Percentiles rank a stretch among this genome's conserved stretches.
phyloP scores from a whole-genome alignment of 2,888 invertebrate species.

The Thymelicus sylvestris region DNA sequence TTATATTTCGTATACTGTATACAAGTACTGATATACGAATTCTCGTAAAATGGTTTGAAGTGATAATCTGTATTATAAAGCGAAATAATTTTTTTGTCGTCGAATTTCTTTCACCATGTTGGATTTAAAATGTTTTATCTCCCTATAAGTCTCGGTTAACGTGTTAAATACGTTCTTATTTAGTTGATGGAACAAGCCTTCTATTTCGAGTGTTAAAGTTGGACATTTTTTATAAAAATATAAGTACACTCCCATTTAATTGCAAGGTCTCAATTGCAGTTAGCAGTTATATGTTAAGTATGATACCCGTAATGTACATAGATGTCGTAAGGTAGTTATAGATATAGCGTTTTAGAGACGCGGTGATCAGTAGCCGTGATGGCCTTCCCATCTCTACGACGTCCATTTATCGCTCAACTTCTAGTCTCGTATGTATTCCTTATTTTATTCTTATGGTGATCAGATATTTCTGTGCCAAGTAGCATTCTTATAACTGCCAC shows the following conservation, averaged over 20 bases:
- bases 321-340: conserved; percentile 39
- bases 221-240: background rate
- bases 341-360: conserved; percentile 36
- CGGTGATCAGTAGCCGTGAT: conserved; percentile 49
- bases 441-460: conserved; percentile 1
- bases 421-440: conserved; percentile 58
- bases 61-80: background rate
- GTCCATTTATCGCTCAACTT: conserved; percentile 60
- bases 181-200: background rate
- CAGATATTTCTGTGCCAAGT: conserved; percentile 1
- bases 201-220: background rate
- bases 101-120: too few species aligned
- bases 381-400: conserved; percentile 48
- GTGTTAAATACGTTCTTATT: background rate
- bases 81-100: too few species aligned
- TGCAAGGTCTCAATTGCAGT: background rate
- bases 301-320: conserved; percentile 23
- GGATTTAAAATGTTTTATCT: background rate
- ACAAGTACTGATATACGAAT: background rate
- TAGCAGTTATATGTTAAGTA: background rate
- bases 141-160: background rate
- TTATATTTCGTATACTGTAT: background rate
- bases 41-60: background rate
- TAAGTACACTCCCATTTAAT: background rate
- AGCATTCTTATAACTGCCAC: background rate